A percentile compares a stretch with the other conserved stretches of the same genome.
These are phyloP conservation scores for Melanostigma gelatinosum DNA, from an alignment of 2,113 vertebrate genomes.

Conservation along the genomic window DNA sequence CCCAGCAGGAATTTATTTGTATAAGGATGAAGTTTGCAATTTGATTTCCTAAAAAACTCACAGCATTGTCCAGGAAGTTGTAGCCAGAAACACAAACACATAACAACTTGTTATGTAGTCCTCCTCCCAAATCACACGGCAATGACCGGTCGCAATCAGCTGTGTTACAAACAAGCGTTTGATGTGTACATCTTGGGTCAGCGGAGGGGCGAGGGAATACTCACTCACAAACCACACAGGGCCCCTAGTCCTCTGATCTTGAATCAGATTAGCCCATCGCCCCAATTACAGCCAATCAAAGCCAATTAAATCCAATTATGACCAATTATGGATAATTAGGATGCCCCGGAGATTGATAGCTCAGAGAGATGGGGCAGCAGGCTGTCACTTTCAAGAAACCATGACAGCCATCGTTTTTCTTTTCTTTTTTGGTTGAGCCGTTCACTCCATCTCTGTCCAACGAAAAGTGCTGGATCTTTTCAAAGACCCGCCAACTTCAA, in stretches of 20 bases:
- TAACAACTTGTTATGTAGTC: slow-evolving; percentile 7
- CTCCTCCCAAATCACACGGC: slow-evolving; percentile 44
- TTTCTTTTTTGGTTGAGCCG: slow-evolving; percentile 9
- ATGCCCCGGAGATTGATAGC: slow-evolving; percentile 77
- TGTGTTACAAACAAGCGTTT: slow-evolving; percentile 62
- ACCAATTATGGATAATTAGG: slow-evolving; percentile 78
- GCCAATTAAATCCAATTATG: slow-evolving; percentile 78
- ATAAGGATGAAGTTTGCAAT: slow-evolving; percentile 9
- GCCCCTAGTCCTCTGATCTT: slow-evolving; percentile 74
- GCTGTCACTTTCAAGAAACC: slow-evolving; percentile 70
- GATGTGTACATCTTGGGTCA: slow-evolving; percentile 75
- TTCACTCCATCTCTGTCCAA: slow-evolving; percentile 60
- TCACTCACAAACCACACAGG: slow-evolving; percentile 72
- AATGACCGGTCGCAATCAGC: slow-evolving; percentile 67
- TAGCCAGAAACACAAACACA: slow-evolving; percentile 43
- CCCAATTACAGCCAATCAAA: slow-evolving; percentile 80
- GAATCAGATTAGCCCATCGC: slow-evolving; percentile 75
- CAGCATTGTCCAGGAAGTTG: slow-evolving; percentile 22
- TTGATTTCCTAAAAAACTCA: slow-evolving; percentile 8
- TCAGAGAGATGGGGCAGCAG: slow-evolving; percentile 62
- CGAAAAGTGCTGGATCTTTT: slow-evolving; percentile 68
- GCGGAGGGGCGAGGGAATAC: slow-evolving; percentile 64
- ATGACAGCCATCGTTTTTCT: slow-evolving; percentile 48
- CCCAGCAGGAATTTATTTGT: slow-evolving; percentile 32
- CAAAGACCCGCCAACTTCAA: slow-evolving; percentile 45